Conservation (phyloP, 23 tunicate genomes). For the Trididemnum nubilum region DNA sequence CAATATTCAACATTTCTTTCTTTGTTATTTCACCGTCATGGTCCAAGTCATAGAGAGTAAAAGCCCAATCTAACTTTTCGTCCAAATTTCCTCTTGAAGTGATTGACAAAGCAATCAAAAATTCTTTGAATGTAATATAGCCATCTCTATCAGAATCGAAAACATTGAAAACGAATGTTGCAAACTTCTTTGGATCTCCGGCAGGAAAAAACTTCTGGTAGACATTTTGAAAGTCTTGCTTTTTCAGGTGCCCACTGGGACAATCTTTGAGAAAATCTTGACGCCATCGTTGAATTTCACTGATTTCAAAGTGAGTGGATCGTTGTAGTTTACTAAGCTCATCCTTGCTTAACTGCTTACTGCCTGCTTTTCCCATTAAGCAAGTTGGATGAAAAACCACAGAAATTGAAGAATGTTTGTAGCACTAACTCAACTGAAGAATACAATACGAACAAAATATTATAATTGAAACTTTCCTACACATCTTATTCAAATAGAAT, state of each 20-base stretch:
- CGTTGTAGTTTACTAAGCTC: too few species aligned
- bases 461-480: too few species aligned
- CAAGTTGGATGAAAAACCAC: too few species aligned
- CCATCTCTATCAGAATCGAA: constrained; percentile 76
- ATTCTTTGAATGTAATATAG: constrained; percentile 74
- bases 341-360: too few species aligned
- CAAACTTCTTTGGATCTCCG: constrained; percentile 68
- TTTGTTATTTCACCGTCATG: constrained; percentile 64
- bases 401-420: too few species aligned
- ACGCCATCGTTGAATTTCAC: constrained; percentile 70
- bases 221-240: constrained; percentile 67
- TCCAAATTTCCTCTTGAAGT: constrained; percentile 80
- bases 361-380: too few species aligned
- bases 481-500: too few species aligned
- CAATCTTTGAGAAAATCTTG: constrained; percentile 78
- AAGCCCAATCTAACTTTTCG: constrained; percentile 85
- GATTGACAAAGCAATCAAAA: constrained; percentile 59
- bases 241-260: constrained; percentile 60
- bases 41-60: constrained; percentile 67
- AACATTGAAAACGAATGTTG: constrained; percentile 72
- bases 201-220: constrained; percentile 73
- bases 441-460: too few species aligned
- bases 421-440: too few species aligned
- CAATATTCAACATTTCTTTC: constrained; percentile 71
- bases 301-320: constrained; percentile 48